Conservation (phyloP, 2,888 invertebrate genomes). For the Rosalia funebris region DNA sequence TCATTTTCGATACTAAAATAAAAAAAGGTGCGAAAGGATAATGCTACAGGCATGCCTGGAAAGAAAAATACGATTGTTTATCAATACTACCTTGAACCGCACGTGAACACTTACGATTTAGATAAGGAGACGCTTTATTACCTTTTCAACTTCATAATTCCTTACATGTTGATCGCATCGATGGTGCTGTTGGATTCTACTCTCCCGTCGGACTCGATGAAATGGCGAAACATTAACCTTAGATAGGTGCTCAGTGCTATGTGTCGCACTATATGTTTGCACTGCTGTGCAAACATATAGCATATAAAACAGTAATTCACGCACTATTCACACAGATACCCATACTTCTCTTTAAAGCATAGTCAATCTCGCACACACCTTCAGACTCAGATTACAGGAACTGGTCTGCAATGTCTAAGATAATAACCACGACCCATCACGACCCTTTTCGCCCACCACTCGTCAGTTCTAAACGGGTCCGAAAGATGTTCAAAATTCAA, state of each 20-base stretch:
- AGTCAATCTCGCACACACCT: conserved; percentile 22
- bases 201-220: conserved; percentile 97
- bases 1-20: not conserved
- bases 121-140: conserved; percentile 97
- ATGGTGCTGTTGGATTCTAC: conserved; percentile 99
- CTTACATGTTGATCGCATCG: conserved; percentile 97
- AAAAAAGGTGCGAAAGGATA: not conserved
- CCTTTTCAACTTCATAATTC: conserved; percentile 99
- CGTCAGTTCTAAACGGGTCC: conserved; percentile 43
- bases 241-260: conserved; percentile 71
- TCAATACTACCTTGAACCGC: conserved; percentile 93
- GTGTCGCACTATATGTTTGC: conserved; percentile 53
- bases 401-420: conserved; percentile 21
- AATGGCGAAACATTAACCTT: conserved; percentile 94
- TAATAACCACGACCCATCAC: conserved; percentile 12
- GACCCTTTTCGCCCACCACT: conserved; percentile 34
- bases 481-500: conserved; percentile 61
- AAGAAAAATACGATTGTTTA: conserved; percentile 90
- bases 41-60: conserved; percentile 83
- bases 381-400: conserved; percentile 23
- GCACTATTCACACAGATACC: conserved; percentile 15
- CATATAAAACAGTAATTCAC: conserved; percentile 9
- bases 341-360: conserved; percentile 5
- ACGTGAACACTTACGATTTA: conserved; percentile 97
- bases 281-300: conserved; percentile 43